Evolutionary conservation across 2,888 invertebrate species (phyloP).

Genomic region (Biston stratarius): DNA sequence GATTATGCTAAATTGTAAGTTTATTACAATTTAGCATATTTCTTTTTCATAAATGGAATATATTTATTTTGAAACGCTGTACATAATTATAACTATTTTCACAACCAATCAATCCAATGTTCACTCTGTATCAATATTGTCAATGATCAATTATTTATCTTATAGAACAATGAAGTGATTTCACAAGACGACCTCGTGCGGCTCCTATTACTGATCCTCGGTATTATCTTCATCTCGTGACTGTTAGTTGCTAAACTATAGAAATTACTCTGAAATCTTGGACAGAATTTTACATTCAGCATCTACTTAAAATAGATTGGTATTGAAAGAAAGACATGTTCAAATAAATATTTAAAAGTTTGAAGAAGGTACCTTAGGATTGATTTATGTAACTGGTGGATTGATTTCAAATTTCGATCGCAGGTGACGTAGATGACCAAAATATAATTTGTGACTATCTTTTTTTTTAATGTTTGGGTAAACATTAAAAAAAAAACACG

Average conservation of each 20-base stretch:
- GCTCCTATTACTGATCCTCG: slow-evolving; percentile 41
- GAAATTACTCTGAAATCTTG: slow-evolving; percentile 18
- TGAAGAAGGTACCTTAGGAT: no score
- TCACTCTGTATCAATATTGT: slow-evolving; percentile 14
- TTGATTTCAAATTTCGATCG: no score
- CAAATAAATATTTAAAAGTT: no score
- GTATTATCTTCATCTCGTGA: slow-evolving; percentile 38
- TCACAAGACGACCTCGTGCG: slow-evolving; percentile 42
- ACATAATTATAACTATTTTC: background rate
- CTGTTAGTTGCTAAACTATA: slow-evolving; percentile 35
- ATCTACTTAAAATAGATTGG: slow-evolving; percentile 1
- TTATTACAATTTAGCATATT: no score
- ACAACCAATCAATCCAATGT: background rate
- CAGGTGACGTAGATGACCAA: no score
- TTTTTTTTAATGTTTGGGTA: no score
- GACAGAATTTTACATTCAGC: slow-evolving; percentile 15
- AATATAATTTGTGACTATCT: no score
- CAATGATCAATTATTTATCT: slow-evolving; percentile 32
- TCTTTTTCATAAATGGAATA: background rate
- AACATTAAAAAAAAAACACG: no score
- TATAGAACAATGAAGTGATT: slow-evolving; percentile 45
- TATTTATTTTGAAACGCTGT: background rate
- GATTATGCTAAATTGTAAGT: no score
- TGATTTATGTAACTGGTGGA: no score
- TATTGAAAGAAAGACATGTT: background rate